Percentiles rank a stretch among this genome's conserved stretches.
Evolutionary conservation across 1,140 invertebrate species (phyloP).

Genomic region (Acromyrmex charruanus): DNA sequence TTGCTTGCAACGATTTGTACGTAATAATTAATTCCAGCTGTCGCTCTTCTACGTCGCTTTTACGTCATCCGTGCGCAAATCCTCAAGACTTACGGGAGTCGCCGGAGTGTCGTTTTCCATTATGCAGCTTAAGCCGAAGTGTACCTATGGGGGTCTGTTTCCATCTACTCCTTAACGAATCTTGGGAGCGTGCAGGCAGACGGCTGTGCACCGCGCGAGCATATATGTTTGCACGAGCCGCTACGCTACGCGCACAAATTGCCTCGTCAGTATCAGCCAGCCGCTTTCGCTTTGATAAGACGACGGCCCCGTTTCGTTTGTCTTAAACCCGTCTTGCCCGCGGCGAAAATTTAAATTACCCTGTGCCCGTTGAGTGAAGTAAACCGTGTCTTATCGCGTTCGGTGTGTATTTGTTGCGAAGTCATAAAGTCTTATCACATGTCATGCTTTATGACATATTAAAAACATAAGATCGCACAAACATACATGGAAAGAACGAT

Average conservation of each 20-base stretch:
- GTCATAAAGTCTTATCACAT: not conserved
- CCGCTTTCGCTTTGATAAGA: conserved; percentile 60
- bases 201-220: conserved; percentile 44
- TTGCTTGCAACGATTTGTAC: not conserved
- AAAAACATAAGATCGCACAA: not conserved
- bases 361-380: conserved; percentile 37
- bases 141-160: conserved; percentile 72
- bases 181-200: conserved; percentile 45
- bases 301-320: conserved; percentile 42
- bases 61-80: conserved; percentile 46
- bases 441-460: not conserved
- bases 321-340: conserved; percentile 56
- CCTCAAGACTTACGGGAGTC: conserved; percentile 62
- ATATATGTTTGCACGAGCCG: conserved; percentile 56
- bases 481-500: no score
- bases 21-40: conserved; percentile 64
- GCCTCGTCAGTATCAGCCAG: conserved; percentile 61
- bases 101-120: conserved; percentile 73
- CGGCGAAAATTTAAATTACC: conserved; percentile 56
- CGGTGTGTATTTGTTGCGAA: conserved; percentile 39
- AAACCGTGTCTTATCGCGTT: conserved; percentile 47
- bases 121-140: conserved; percentile 62
- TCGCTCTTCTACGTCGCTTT: conserved; percentile 35
- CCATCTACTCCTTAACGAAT: conserved; percentile 53
- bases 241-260: conserved; percentile 63